Evolutionary conservation across 2,888 invertebrate species (phyloP), one percentile per base, ranked within the genome.

Genomic region (Tenthredo amoena): DNA sequence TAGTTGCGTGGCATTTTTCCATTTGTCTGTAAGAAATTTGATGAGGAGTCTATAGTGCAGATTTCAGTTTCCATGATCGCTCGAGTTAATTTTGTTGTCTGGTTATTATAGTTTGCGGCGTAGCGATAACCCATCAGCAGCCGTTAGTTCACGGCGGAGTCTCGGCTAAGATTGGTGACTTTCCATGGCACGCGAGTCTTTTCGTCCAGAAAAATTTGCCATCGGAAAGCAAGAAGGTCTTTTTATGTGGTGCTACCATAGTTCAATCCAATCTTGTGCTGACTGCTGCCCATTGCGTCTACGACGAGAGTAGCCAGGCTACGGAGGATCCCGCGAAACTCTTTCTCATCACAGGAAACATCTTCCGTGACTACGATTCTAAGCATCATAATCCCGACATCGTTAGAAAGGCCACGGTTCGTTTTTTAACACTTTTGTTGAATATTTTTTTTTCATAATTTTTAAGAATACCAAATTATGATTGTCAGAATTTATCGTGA

Each of bases 231-330:
- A 9, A 50, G 0, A 93, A 91, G 84, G 76, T 87, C 34, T 93
- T 92, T 71, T 89, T 90, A 26, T 94, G 94, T 82, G 94, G 94
- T 26, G 93, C 93, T 15, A 92, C 93, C 4, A 92, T 94, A 18
- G 91, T 94, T 84, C 89, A 90, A 5, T 89, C 91, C 0, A 89
- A 91, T 86, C 87, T 93, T 2, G 86, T 94, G 21, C 85, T 94
- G n/a, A 94, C 92, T 74, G 94, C 94, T 18, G 94, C 94, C 2
- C 94, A 94, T 87, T 94, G 94, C 87, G 91, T 94, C 50, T 93
- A 89, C 87, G 89, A 93, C 47, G 93, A 92, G 47, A 50, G 0
- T 0, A 83, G 1, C 0, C 88, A 87, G 18, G 83, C 10, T 58
- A 43, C 87, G 3, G 71, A 89, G 4, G 86, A 90, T 34, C 86